Conservation (phyloP, 1,140 invertebrate species). For the Lasioglossum albipes region DNA sequence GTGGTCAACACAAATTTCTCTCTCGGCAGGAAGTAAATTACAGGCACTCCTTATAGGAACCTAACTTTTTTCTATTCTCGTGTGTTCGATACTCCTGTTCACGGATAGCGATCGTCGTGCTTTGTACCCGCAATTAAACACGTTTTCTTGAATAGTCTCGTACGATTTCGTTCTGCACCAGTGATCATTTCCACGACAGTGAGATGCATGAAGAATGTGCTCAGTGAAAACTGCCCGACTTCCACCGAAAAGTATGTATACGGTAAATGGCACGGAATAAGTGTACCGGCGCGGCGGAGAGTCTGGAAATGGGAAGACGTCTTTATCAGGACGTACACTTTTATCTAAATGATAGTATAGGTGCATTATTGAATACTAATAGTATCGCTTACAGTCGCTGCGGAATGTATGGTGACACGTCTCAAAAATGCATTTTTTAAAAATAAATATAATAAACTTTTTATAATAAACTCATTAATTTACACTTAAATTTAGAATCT, state of each 20-base stretch:
- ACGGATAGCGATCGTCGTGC: not conserved
- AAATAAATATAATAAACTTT: no score
- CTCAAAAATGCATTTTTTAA: no score
- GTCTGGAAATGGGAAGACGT: not conserved
- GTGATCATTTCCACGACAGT: not conserved
- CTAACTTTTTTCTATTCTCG: not conserved
- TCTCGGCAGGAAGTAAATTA: slow-evolving; percentile 39
- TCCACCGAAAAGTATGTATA: not conserved
- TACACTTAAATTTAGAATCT: no score
- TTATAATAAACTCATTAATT: no score
- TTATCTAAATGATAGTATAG: no score
- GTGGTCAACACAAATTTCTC: slow-evolving; percentile 47
- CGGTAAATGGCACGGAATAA: not conserved
- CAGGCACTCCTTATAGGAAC: slow-evolving; percentile 14
- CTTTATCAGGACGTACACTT: not conserved
- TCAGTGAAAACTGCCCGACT: not conserved
- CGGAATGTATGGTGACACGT: no score
- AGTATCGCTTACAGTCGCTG: no score
- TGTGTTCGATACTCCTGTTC: not conserved
- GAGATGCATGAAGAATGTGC: not conserved
- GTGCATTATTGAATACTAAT: no score
- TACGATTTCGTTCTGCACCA: not conserved
- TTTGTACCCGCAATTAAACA: slow-evolving; percentile 2
- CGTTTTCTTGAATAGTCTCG: not conserved
- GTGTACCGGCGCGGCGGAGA: not conserved